Base-by-base conservation (phyloP, 2,113 vertebrate genomes). In the Larimichthys crocea region DNA sequence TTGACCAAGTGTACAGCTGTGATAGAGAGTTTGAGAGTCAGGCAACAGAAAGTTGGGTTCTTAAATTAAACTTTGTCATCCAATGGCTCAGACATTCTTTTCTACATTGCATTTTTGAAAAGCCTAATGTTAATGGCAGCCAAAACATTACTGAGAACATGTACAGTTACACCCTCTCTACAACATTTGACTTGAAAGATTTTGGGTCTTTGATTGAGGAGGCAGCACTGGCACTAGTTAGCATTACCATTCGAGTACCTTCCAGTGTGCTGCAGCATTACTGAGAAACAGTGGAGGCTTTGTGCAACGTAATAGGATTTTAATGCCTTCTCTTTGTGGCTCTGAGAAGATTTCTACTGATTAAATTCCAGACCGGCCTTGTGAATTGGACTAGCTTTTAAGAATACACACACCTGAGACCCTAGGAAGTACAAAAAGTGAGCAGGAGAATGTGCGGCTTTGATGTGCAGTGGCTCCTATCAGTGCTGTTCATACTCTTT, bases 301-400 rank as follows among this genome's bases (percentile, higher is more conserved):
- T 94, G 93, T 94, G 85, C 84, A 35, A 82, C 48, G 35, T 94
- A 94, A 94, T 94, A 91, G 92, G 93, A 94, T 95, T 95, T 91
- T 88, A 92, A 91, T 93, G 86, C 88, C 84, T 79, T 82, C 86
- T 85, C 77, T 87, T 84, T 91, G 85, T 80, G 80, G 85, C 91
- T 91, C 74, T 70, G 83, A 84, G 86, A 75, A 88, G 85, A 88
- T 93, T 92, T 92, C 82, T 86, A 86, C 86, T 91, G 86, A 93
- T 93, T 90, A 90, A 89, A 91, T 94, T 91, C 88, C 88, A 79
- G 55, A 31, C 78, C 29, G 35, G 80, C 52, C 84, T 92, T 89
- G 70, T 90, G 91, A 84, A 91, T 62, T 85, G 50, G 82, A 86
- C 64, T 70, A 75, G 80, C 71, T 86, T 84, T 86, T 69, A 56